A percentile compares a stretch with the other conserved stretches of the same genome.
Conservation (phyloP, 2,888 invertebrate species). For the Baronia brevicornis region DNA sequence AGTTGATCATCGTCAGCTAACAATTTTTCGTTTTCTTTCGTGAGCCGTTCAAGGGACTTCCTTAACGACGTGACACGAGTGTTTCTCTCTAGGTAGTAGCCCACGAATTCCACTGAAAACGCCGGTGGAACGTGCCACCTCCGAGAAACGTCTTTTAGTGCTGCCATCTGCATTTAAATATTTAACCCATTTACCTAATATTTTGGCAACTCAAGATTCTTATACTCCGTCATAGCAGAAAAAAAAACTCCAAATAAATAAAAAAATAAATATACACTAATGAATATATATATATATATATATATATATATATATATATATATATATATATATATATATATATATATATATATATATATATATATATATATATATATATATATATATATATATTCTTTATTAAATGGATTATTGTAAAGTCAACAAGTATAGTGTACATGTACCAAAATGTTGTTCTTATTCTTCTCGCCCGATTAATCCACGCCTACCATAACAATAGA, state of each 20-base stretch:
- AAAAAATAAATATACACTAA: neutral
- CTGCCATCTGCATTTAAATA: constrained; percentile 69
- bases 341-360: too few relatives aligned
- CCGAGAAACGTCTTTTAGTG: constrained; percentile 89
- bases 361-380: too few relatives aligned
- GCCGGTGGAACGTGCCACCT: constrained; percentile 97
- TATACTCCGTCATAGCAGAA: too few relatives aligned
- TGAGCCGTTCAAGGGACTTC: constrained; percentile 82
- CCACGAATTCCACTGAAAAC: constrained; percentile 95
- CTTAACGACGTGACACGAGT: constrained; percentile 87
- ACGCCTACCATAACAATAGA: too few relatives aligned
- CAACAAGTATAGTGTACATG: too few relatives aligned
- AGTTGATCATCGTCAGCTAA: constrained; percentile 85
- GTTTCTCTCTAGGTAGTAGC: constrained; percentile 94
- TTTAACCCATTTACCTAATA: too few relatives aligned
- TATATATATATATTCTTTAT: too few relatives aligned
- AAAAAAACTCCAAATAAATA: too few relatives aligned
- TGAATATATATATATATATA: constrained; percentile 1
- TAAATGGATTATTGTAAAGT: too few relatives aligned
- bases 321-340: neutral
- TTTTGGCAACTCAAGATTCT: too few relatives aligned
- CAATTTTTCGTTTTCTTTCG: constrained; percentile 83
- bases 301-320: neutral
- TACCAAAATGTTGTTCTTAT: too few relatives aligned
- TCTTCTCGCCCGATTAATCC: too few relatives aligned